Base-by-base conservation (phyloP, 1,140 invertebrate genomes). In the Elysia chlorotica region DNA sequence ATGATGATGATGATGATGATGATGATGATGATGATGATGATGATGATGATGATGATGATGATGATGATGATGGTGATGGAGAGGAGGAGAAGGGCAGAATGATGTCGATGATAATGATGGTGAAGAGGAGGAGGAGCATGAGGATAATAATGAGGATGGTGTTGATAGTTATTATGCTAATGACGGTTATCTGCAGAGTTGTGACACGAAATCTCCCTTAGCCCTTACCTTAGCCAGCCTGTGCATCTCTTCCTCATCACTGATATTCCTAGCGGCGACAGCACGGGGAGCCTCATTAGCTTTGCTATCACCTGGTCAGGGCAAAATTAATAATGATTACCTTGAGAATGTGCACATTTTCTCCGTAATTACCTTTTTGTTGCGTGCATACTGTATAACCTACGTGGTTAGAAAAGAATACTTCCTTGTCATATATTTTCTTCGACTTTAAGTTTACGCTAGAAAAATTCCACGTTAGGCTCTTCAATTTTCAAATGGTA, bases 191-290 rank as follows among this genome's bases (percentile, higher is more conserved):
- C 38, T 19, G 48, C n/a, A 4, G 5, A 67, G n/a, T 10, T 19
- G 14, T 41, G 5, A 48, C n/a, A n/a, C n/a, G 25, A 25, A 23
- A 5, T 4, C 30, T 53, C 14, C 1, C 19, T 59, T 61, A 10
- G 31, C 17, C 23, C n/a, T 66, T 66, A 76, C 74, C 71, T 73
- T 76, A 25, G 74, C 74, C 41, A 76, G 59, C 23, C 35, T 48
- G 6, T 38, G 28, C 19, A 76, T 69, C 35, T 76, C 74, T 1
- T 56, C 61, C 0, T 73, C 66, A n/a, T 48, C 36, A 0, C 69
- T 48, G 10, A 6, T 54, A 21, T 6, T 3, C 23, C 30, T 21
- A 25, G 3, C 35, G 37, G 23, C 14, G 37, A 36, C n/a, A 38
- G 74, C 21, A 30, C 36, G 25, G 31, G 25, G 28, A 65, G 41